phyloP scores from a whole-genome alignment of 2,113 vertebrate species.

The Phocoena sinus region DNA sequence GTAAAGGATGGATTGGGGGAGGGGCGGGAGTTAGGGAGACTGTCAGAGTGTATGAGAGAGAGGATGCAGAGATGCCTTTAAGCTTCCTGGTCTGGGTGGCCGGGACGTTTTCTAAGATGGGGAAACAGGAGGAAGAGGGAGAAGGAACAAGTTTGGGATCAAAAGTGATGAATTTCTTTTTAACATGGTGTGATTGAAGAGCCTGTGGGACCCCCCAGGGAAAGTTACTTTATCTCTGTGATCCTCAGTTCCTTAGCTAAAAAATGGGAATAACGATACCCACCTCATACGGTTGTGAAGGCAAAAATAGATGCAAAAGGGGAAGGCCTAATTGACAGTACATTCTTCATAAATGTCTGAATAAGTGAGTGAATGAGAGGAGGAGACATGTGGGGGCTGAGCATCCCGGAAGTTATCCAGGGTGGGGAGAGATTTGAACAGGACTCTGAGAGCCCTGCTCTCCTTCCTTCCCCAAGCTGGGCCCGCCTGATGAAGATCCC shows the following conservation, averaged over 20 bases:
- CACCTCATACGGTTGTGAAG: not conserved
- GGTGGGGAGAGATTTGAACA: not conserved
- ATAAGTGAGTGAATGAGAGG: not conserved
- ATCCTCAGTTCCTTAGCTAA: not conserved
- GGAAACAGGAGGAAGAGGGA: not conserved
- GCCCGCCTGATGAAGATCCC: constrained; percentile 86
- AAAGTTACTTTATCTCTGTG: not conserved
- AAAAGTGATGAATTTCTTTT: not conserved
- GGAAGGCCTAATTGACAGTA: not conserved
- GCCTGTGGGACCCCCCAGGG: not conserved
- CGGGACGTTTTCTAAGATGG: not conserved
- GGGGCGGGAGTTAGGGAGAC: not conserved
- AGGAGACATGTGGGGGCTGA: not conserved
- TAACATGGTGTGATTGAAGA: not conserved
- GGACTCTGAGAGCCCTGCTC: not conserved
- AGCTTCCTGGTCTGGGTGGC: not conserved
- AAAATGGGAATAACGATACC: not conserved
- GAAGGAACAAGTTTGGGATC: not conserved
- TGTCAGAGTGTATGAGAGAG: not conserved
- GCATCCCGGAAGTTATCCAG: not conserved
- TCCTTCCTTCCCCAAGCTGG: constrained; percentile 74
- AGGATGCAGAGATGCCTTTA: not conserved
- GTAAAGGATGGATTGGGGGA: not conserved
- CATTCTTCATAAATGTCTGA: not conserved
- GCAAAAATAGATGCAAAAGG: not conserved